Evolutionary conservation across 2,113 vertebrate genomes (phyloP).

Genomic region (Neolamprologus longior): DNA sequence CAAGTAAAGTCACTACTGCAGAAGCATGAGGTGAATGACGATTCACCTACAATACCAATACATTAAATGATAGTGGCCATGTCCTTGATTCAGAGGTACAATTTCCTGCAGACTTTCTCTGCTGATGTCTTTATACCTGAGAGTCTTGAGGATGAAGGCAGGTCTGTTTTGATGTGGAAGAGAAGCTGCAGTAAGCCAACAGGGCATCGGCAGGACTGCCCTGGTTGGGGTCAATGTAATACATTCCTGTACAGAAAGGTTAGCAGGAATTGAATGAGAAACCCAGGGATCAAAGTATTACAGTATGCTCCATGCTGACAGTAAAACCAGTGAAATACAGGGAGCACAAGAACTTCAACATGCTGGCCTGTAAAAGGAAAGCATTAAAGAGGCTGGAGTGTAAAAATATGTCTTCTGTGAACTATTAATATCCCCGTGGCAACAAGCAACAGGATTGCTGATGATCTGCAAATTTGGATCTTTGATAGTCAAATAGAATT

Average conservation of each 20-base stretch:
- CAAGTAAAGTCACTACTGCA: not conserved
- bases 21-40: not conserved
- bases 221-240: conserved; percentile 90
- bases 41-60: not conserved
- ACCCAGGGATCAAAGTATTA: not conserved
- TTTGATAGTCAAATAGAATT: not conserved
- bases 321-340: not conserved
- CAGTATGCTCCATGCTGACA: not conserved
- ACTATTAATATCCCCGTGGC: not conserved
- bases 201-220: conserved; percentile 79
- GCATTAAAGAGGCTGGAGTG: not conserved
- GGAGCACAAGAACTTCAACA: not conserved
- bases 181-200: conserved; percentile 83
- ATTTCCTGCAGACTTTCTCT: not conserved
- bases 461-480: not conserved
- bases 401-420: not conserved
- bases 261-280: not conserved
- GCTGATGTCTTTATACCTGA: conserved; percentile 66
- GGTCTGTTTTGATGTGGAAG: conserved; percentile 71
- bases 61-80: not conserved
- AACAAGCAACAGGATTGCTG: not conserved
- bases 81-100: not conserved
- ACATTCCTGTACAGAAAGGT: conserved; percentile 71
- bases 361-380: not conserved
- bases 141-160: conserved; percentile 73